Evolutionary conservation across 37 sponge, comb jelly and placozoan genomes (phyloP), one percentile per base, ranked within the genome.

Genomic region (Tethya wilhelma): DNA sequence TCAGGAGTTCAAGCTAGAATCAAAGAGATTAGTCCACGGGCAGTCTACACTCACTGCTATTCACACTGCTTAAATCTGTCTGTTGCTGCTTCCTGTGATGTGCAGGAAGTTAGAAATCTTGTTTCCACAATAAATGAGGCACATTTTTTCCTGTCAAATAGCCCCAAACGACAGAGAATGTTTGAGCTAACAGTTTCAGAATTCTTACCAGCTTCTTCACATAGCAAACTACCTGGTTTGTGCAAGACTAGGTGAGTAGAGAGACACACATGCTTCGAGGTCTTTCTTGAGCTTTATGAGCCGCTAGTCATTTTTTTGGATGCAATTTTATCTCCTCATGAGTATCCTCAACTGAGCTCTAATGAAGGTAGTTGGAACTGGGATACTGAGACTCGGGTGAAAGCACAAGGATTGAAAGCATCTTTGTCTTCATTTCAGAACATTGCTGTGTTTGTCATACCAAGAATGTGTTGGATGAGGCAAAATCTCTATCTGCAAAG

Each of bases 211-310:
- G 46, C 71, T 36, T 28, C 32, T 6, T 43, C 60, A 29, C 76
- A 66, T 66, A 58, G 77, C 40, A 81, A 82, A 57, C 57, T 88
- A 39, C 23, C 71, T 26, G 83, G 81, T 81, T 57, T 77, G 28
- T 85, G 71, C 63, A 69, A 77, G 64, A 77, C 86, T 56, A 39
- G 78, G 29, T 85, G 86, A 78, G 65, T 73, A 70, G 89, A 81
- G 37, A 31, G 89, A 23, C 87, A 86, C 28, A 56, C 31, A n/a
- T n/a, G n/a, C n/a, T n/a, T n/a, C n/a, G n/a, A n/a, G n/a, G n/a
- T n/a, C n/a, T n/a, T n/a, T n/a, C n/a, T n/a, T n/a, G n/a, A n/a
- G n/a, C 43, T 38, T 20, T 73, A 36, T 73, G 57, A 33, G 20
- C 30, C 11, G 57, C 23, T 73, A 26, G 57, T 55, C 14, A 26